A percentile compares a stretch with the other conserved stretches of the same genome.
phyloP scores from a whole-genome alignment of 2,888 invertebrate species.

The Drosophila gaucha region DNA sequence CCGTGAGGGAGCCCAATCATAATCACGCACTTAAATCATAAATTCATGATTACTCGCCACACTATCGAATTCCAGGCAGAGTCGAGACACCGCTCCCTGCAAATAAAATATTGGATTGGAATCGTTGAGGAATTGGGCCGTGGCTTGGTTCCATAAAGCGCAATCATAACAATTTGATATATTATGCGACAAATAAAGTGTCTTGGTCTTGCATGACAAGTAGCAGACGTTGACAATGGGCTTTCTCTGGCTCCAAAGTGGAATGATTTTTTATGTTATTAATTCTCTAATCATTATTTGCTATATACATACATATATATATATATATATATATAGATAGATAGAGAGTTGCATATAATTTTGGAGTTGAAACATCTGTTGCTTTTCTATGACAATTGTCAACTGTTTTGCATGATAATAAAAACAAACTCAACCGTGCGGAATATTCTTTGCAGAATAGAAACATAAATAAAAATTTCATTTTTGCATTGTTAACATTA shows the following conservation, averaged over 20 bases:
- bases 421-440: conserved; percentile 24
- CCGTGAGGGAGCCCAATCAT: conserved; percentile 42
- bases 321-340: no score
- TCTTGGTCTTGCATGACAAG: conserved; percentile 49
- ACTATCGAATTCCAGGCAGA: conserved; percentile 66
- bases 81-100: conserved; percentile 58
- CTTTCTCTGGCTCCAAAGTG: conserved; percentile 33
- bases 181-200: conserved; percentile 56
- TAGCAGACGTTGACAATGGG: conserved; percentile 4
- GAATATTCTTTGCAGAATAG: conserved; percentile 40
- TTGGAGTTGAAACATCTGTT: not conserved
- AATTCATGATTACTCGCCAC: conserved; percentile 69
- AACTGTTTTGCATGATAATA: conserved; percentile 73
- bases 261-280: conserved; percentile 3
- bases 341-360: not conserved
- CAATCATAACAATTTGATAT: conserved; percentile 67
- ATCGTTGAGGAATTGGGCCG: conserved; percentile 33
- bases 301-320: not conserved
- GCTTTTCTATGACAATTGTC: conserved; percentile 29
- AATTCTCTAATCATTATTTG: not conserved
- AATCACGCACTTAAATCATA: conserved; percentile 80
- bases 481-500: conserved; percentile 60
- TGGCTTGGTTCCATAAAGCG: conserved; percentile 26
- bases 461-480: conserved; percentile 54
- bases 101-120: conserved; percentile 27